A percentile compares a stretch with the other conserved stretches of the same genome.
Evolutionary conservation across 2,797 vertebrate genomes (phyloP).

Genomic region (Poeciliopsis turneri): DNA sequence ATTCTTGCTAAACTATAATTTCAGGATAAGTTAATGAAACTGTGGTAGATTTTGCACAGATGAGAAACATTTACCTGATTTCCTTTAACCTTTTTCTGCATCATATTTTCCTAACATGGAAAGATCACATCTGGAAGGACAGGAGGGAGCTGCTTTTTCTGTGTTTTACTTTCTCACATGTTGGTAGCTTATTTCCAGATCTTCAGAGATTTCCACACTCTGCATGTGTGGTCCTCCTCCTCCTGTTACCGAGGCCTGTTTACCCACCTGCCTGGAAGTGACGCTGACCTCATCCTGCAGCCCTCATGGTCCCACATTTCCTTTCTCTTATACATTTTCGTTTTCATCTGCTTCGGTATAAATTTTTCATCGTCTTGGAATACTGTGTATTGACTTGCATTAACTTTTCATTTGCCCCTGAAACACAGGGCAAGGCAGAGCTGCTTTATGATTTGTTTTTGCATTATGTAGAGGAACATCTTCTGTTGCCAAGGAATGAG

Average conservation of each 20-base stretch:
- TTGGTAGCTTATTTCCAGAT: constrained; percentile 40
- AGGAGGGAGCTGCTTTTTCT: constrained; percentile 2
- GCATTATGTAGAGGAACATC: constrained; percentile 4
- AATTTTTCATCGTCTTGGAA: constrained; percentile 12
- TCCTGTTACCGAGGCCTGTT: constrained; percentile 38
- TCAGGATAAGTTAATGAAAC: background rate
- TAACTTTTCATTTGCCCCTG: constrained; percentile 4
- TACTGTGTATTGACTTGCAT: background rate
- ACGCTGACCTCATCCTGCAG: constrained; percentile 20
- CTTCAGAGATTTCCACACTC: background rate
- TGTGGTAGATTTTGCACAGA: background rate
- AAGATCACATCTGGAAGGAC: constrained; percentile 41
- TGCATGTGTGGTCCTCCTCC: constrained; percentile 51
- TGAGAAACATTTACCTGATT: background rate
- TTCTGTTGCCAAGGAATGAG: background rate
- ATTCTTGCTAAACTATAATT: background rate
- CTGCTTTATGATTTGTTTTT: constrained; percentile 3
- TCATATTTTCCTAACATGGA: constrained; percentile 5
- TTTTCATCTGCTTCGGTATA: background rate
- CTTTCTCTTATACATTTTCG: background rate
- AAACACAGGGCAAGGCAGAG: constrained; percentile 2
- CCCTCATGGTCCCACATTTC: background rate
- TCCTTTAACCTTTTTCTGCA: background rate
- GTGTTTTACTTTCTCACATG: constrained; percentile 37
- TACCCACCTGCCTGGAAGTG: constrained; percentile 45